Percentiles rank a stretch among this genome's conserved stretches.
Evolutionary conservation across 2,888 invertebrate species (phyloP).

Genomic region (Rhingia campestris): DNA sequence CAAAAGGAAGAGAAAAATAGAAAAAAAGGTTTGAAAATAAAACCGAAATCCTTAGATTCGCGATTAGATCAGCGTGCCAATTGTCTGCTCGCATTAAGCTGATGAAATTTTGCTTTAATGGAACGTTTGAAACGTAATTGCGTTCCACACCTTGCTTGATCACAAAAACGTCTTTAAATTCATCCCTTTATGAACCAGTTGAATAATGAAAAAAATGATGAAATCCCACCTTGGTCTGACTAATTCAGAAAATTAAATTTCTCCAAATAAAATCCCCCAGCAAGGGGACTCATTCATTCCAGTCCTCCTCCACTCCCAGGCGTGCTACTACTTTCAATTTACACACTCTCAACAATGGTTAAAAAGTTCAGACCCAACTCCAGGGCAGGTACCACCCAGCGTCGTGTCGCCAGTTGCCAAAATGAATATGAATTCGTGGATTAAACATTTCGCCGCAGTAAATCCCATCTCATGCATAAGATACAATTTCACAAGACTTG

Average conservation of each 20-base stretch:
- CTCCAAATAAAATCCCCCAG: conserved; percentile 22
- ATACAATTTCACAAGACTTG: conserved; percentile 65
- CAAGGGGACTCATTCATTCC: conserved; percentile 39
- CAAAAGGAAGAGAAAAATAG: conserved; percentile 16
- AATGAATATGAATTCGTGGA: conserved; percentile 73
- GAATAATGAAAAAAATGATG: conserved; percentile 9
- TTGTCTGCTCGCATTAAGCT: conserved; percentile 18
- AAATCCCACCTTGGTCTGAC: background rate
- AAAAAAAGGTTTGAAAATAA: background rate
- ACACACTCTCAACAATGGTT: conserved; percentile 58
- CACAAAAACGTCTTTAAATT: conserved; percentile 21
- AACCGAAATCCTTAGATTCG: conserved; percentile 27
- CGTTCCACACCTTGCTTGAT: conserved; percentile 11
- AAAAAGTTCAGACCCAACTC: conserved; percentile 19
- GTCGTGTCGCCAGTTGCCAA: conserved; percentile 27
- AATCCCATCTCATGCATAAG: conserved; percentile 73
- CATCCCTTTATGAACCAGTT: conserved; percentile 12
- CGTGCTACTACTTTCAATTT: conserved; percentile 71
- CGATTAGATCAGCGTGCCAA: conserved; percentile 33
- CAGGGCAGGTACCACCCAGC: background rate
- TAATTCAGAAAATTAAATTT: conserved; percentile 72
- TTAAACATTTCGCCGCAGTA: conserved; percentile 67
- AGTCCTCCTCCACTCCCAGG: conserved; percentile 41
- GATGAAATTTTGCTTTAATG: conserved; percentile 25
- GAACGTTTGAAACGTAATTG: conserved; percentile 10